These are phyloP conservation scores for Rhyacichthys aspro DNA, from an alignment of 2,797 vertebrate species.

Conservation along the genomic window DNA sequence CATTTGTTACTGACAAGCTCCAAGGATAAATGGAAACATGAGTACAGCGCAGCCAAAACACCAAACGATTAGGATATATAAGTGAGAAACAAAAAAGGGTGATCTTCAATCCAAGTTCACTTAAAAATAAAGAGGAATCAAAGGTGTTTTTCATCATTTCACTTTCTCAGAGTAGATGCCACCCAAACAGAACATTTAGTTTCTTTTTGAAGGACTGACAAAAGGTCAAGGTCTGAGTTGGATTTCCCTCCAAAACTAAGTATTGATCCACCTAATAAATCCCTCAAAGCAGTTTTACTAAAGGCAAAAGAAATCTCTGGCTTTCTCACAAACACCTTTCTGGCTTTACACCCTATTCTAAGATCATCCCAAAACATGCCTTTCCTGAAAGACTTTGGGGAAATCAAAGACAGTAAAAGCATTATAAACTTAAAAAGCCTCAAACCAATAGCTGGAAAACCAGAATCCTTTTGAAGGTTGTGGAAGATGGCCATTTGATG, in stretches of 20 bases:
- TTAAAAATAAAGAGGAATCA: conserved; percentile 35
- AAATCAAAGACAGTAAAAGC: conserved; percentile 52
- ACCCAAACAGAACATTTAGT: conserved; percentile 45
- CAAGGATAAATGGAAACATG: conserved; percentile 31
- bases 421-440: conserved; percentile 52
- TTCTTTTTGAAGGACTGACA: conserved; percentile 49
- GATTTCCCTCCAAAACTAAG: conserved; percentile 59
- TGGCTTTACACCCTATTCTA: conserved; percentile 12
- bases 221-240: conserved; percentile 64
- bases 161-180: conserved; percentile 29
- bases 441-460: conserved; percentile 22
- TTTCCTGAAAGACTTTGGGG: conserved; percentile 22
- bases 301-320: conserved; percentile 34
- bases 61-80: conserved; percentile 38
- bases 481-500: conserved; percentile 56
- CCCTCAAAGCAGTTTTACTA: conserved; percentile 54
- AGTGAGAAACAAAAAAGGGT: conserved; percentile 17
- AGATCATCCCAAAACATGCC: conserved; percentile 45
- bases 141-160: conserved; percentile 27
- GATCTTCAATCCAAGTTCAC: conserved; percentile 35
- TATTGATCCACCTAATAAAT: conserved; percentile 68
- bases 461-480: conserved; percentile 59
- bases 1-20: conserved; percentile 55
- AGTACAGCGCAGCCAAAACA: conserved; percentile 1
- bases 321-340: conserved; percentile 50